These are phyloP conservation scores for Branchellion lobata DNA, from an alignment of 2,888 invertebrate genomes.

Conservation along the genomic window DNA sequence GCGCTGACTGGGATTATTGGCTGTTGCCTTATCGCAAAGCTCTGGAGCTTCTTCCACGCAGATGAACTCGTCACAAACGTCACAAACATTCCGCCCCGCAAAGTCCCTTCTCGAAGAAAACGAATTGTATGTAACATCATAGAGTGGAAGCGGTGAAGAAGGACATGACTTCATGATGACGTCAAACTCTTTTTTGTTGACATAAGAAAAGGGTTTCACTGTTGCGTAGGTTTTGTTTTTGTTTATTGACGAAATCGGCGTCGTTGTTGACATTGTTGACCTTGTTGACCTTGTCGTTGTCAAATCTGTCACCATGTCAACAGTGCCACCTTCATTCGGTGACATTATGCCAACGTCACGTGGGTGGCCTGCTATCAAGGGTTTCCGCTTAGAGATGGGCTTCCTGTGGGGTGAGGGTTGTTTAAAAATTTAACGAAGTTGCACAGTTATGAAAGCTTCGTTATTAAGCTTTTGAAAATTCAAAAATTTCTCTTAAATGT, in stretches of 20 bases:
- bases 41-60: neutral
- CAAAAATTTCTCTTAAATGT: neutral
- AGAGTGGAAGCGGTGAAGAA: neutral
- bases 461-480: neutral
- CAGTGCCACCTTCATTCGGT: neutral
- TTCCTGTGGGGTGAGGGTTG: neutral
- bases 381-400: neutral
- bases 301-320: slow-evolving; percentile 7
- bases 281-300: too few relatives aligned
- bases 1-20: neutral
- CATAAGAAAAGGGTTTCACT: neutral
- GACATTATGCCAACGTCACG: neutral
- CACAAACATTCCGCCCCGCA: neutral
- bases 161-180: neutral
- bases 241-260: neutral
- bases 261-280: neutral
- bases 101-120: neutral
- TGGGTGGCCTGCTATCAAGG: slow-evolving; percentile 12
- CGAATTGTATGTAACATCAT: neutral
- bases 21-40: neutral
- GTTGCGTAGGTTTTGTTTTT: neutral
- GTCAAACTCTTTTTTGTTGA: neutral
- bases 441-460: neutral
- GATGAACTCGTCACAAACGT: neutral
- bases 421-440: neutral